phyloP scores from a whole-genome alignment of 2,797 vertebrate genomes.

The Pristis pectinata region DNA sequence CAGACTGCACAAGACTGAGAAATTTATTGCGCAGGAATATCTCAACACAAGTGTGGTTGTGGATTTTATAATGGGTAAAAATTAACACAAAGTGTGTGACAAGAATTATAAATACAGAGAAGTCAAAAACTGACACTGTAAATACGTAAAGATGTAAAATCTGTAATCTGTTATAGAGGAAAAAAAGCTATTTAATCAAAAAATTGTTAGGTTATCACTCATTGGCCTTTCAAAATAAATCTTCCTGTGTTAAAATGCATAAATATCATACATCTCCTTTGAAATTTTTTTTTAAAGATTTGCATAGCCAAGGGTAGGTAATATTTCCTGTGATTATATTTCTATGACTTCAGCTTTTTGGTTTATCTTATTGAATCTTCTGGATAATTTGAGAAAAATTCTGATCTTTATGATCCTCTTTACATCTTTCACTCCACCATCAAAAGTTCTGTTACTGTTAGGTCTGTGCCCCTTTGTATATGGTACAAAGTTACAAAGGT shows the following conservation, averaged over 20 bases:
- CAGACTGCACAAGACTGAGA: too few species aligned
- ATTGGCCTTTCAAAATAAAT: background rate
- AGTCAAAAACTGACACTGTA: background rate
- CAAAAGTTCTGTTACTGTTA: too few species aligned
- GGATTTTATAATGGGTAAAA: too few species aligned
- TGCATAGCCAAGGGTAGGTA: background rate
- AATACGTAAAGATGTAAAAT: background rate
- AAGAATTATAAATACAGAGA: too few species aligned
- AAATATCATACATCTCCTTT: background rate
- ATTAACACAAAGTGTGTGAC: too few species aligned
- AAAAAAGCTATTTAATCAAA: too few species aligned
- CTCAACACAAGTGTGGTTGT: too few species aligned
- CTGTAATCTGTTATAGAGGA: background rate
- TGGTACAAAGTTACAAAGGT: too few species aligned
- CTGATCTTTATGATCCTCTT: background rate
- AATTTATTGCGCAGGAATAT: too few species aligned
- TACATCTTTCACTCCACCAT: too few species aligned
- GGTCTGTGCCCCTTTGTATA: too few species aligned
- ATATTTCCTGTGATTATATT: background rate
- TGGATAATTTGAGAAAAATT: background rate
- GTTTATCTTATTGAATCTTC: background rate
- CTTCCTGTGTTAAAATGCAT: background rate
- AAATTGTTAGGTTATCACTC: too few species aligned
- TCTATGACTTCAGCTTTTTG: background rate
- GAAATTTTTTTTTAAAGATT: background rate